These are phyloP conservation scores for Ginglymostoma cirratum DNA, from an alignment of 2,113 vertebrate species.

Conservation along the genomic window DNA sequence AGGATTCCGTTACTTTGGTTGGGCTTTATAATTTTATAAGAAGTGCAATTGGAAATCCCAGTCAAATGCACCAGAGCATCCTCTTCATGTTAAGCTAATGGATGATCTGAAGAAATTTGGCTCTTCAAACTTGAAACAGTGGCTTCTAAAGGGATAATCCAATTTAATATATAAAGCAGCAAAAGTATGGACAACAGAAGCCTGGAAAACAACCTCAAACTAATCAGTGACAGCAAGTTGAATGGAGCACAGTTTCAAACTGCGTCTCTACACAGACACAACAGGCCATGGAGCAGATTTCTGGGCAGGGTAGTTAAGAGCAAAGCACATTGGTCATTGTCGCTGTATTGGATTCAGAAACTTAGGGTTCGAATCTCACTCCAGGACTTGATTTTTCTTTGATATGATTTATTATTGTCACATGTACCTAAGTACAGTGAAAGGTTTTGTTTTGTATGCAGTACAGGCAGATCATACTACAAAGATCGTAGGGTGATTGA, in stretches of 20 bases:
- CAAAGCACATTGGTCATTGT: neutral
- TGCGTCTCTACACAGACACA: neutral
- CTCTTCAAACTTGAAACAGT: neutral
- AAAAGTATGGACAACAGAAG: no score
- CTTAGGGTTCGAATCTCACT: no score
- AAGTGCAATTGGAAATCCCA: neutral
- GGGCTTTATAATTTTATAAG: neutral
- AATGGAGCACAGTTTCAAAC: neutral
- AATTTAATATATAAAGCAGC: neutral
- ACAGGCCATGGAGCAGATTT: neutral
- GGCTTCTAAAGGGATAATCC: neutral
- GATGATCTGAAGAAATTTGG: neutral
- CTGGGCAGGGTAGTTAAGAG: neutral
- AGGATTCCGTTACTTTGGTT: neutral
- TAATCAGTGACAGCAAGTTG: neutral
- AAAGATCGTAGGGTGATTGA: no score
- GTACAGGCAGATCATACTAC: no score
- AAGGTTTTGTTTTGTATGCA: no score
- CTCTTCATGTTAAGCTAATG: neutral
- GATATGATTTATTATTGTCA: no score
- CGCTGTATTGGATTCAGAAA: no score
- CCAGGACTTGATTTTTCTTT: no score
- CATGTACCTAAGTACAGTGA: no score
- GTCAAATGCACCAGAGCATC: neutral
- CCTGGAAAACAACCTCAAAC: no score